These are phyloP conservation scores for Podotricha telesiphe DNA, from an alignment of 2,888 invertebrate genomes.

Conservation along the genomic window DNA sequence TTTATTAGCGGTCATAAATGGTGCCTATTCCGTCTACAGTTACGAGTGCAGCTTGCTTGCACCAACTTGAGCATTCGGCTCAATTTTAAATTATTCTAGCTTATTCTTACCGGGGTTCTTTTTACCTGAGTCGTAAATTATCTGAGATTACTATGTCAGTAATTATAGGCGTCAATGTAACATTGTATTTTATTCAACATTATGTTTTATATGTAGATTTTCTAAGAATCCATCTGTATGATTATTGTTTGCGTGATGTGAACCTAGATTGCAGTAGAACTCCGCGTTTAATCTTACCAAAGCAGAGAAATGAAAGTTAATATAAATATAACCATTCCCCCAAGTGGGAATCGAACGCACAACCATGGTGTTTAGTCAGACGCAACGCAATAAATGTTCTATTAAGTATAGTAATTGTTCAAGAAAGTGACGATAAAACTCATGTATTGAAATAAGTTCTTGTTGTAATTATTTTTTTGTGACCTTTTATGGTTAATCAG, in stretches of 20 bases:
- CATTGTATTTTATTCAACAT: conserved; percentile 7
- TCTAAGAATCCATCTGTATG: conserved; percentile 14
- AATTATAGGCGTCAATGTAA: neutral
- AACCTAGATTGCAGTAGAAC: neutral
- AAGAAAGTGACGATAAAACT: neutral
- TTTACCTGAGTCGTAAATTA: neutral
- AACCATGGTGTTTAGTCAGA: too few relatives aligned
- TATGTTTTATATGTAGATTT: neutral
- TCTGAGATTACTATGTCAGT: neutral
- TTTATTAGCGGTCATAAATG: conserved; percentile 14
- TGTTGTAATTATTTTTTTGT: too few relatives aligned
- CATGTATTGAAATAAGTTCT: neutral
- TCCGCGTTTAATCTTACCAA: too few relatives aligned
- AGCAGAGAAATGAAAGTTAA: too few relatives aligned
- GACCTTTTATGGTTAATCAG: neutral
- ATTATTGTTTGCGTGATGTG: conserved; percentile 13
- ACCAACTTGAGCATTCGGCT: neutral
- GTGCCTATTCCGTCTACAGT: neutral
- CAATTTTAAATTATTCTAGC: neutral
- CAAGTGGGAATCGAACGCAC: too few relatives aligned
- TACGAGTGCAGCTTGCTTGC: neutral
- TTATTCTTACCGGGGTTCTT: neutral
- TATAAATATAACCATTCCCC: too few relatives aligned
- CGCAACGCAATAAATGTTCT: too few relatives aligned
- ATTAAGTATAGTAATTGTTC: too few relatives aligned